Conservation (phyloP, 2,888 invertebrate genomes). For the Metallyticus violacea region DNA sequence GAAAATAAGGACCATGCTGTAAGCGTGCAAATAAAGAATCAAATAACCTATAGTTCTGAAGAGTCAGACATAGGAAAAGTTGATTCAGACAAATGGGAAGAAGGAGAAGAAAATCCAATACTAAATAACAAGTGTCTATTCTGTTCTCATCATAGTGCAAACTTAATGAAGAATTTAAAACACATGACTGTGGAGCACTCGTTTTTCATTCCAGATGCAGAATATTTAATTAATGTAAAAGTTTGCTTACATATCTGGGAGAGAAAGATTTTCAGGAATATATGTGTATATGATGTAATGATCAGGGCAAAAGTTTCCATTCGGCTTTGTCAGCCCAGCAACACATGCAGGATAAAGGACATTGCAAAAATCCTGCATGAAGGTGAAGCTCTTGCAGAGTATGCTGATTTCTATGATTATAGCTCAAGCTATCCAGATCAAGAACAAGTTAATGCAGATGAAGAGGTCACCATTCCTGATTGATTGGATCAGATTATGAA, state of each 20-base stretch:
- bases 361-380: conserved; percentile 92
- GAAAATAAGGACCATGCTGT: conserved; percentile 38
- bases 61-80: conserved; percentile 59
- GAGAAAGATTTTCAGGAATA: conserved; percentile 69
- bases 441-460: conserved; percentile 61
- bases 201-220: conserved; percentile 93
- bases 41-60: conserved; percentile 43
- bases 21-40: not conserved
- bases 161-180: conserved; percentile 76
- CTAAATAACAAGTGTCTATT: conserved; percentile 82
- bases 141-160: conserved; percentile 74
- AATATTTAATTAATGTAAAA: conserved; percentile 81
- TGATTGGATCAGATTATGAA: conserved; percentile 80
- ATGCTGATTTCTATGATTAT: conserved; percentile 93
- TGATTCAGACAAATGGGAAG: conserved; percentile 81
- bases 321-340: conserved; percentile 78
- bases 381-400: conserved; percentile 84
- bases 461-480: conserved; percentile 64
- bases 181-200: conserved; percentile 93
- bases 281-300: conserved; percentile 91
- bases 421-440: conserved; percentile 70
- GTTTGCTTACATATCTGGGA: conserved; percentile 80
- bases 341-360: conserved; percentile 95
- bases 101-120: conserved; percentile 68
- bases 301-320: conserved; percentile 78